Evolutionary conservation across 1,140 invertebrate species (phyloP).

Genomic region (Proales similis): DNA sequence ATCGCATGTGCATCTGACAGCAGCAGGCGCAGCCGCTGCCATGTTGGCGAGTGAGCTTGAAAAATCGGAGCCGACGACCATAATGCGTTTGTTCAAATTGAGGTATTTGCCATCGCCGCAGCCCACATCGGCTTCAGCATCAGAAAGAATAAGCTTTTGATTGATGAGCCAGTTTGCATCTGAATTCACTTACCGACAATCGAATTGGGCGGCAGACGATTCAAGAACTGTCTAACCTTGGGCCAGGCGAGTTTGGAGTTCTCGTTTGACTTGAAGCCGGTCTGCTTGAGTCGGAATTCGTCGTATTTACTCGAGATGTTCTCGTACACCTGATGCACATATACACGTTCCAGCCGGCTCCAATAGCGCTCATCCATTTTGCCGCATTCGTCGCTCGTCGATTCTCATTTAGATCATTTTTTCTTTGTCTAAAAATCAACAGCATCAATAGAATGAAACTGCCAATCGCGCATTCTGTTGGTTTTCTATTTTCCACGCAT

Average conservation of each 20-base stretch:
- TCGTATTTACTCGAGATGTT: conserved; percentile 61
- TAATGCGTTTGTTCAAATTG: conserved; percentile 72
- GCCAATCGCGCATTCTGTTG: too few species aligned
- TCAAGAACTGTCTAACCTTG: conserved; percentile 73
- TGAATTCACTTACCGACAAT: conserved; percentile 73
- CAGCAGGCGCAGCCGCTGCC: conserved; percentile 63
- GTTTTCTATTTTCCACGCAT: too few species aligned
- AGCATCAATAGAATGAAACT: too few species aligned
- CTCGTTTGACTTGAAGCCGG: conserved; percentile 5
- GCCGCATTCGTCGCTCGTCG: too few species aligned
- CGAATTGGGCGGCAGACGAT: conserved; percentile 77
- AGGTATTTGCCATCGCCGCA: conserved; percentile 89
- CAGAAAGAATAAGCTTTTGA: neutral
- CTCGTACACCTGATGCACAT: conserved; percentile 87
- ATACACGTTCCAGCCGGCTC: conserved; percentile 69
- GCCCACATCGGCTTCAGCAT: conserved; percentile 56
- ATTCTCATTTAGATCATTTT: too few species aligned
- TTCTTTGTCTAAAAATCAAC: too few species aligned
- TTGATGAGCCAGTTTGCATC: neutral
- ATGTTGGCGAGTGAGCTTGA: conserved; percentile 70
- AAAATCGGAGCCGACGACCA: conserved; percentile 76
- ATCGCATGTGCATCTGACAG: conserved; percentile 6
- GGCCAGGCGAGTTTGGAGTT: conserved; percentile 68
- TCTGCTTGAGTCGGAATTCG: conserved; percentile 39
- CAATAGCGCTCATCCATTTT: conserved; percentile 29